Percentiles rank a stretch among this genome's conserved stretches.
Conservation (phyloP, 2,113 vertebrate species). For the Pimephales promelas region DNA sequence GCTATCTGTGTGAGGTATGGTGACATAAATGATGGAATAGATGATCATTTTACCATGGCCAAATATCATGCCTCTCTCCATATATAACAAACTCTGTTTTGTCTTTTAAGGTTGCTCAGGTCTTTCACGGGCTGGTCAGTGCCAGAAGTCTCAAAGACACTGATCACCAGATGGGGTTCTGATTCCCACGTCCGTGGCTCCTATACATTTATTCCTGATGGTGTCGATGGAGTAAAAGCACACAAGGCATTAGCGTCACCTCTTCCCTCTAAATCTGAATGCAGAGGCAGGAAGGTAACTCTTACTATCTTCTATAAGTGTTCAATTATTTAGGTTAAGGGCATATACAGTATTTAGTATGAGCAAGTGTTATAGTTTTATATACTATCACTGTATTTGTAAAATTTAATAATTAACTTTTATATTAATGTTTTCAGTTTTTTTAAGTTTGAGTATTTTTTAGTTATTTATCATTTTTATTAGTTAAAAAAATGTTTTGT, state of each 20-base stretch:
- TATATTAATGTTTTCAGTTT: too few species aligned
- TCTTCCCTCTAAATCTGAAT: constrained; percentile 49
- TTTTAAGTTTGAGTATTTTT: too few species aligned
- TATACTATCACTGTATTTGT: too few species aligned
- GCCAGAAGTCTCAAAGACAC: constrained; percentile 55
- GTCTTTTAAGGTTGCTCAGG: constrained; percentile 60
- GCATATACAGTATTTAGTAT: too few species aligned
- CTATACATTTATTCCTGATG: constrained; percentile 62
- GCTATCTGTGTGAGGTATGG: constrained; percentile 61
- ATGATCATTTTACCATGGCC: neutral
- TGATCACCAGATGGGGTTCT: constrained; percentile 61
- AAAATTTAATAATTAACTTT: too few species aligned
- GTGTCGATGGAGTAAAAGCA: constrained; percentile 57
- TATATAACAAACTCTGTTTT: neutral
- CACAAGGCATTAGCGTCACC: constrained; percentile 60
- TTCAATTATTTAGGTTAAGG: neutral
- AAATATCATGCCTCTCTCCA: neutral
- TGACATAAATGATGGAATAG: neutral
- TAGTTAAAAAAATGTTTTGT: neutral
- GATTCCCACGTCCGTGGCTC: constrained; percentile 63
- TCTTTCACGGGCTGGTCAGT: constrained; percentile 64
- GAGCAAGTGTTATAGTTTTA: too few species aligned
- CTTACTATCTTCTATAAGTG: neutral
- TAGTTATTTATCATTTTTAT: neutral
- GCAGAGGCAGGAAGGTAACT: constrained; percentile 47